A percentile compares a stretch with the other conserved stretches of the same genome.
Evolutionary conservation across 2,888 invertebrate genomes (phyloP).

Genomic region (Bimastos eiseni): DNA sequence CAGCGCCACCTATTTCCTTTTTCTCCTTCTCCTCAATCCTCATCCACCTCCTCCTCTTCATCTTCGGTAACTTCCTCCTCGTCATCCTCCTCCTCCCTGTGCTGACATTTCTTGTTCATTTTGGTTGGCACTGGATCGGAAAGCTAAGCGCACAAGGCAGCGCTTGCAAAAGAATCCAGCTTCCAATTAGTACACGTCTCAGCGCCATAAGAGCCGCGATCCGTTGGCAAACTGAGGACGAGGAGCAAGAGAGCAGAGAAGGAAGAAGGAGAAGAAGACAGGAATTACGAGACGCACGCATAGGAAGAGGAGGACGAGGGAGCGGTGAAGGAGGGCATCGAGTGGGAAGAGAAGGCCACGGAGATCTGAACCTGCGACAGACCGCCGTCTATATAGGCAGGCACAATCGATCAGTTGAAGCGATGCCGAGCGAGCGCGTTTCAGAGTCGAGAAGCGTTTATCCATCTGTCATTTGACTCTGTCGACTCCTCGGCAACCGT

Average conservation of each 20-base stretch:
- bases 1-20: neutral
- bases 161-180: neutral
- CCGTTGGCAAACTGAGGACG: neutral
- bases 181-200: neutral
- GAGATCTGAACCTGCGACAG: neutral
- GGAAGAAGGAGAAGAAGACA: no score
- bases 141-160: neutral
- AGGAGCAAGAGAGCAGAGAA: neutral
- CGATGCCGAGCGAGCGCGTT: neutral
- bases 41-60: neutral
- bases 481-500: neutral
- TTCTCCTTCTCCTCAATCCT: neutral
- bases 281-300: no score
- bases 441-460: slow-evolving; percentile 13
- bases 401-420: neutral
- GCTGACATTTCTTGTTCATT: neutral
- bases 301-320: neutral
- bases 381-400: neutral
- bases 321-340: neutral
- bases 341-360: neutral
- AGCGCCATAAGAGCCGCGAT: neutral
- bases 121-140: neutral
- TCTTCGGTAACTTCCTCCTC: neutral
- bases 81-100: neutral
- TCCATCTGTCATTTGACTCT: neutral